Conservation (phyloP, 2,113 vertebrate species). For the Melanerpes aurifrons region DNA sequence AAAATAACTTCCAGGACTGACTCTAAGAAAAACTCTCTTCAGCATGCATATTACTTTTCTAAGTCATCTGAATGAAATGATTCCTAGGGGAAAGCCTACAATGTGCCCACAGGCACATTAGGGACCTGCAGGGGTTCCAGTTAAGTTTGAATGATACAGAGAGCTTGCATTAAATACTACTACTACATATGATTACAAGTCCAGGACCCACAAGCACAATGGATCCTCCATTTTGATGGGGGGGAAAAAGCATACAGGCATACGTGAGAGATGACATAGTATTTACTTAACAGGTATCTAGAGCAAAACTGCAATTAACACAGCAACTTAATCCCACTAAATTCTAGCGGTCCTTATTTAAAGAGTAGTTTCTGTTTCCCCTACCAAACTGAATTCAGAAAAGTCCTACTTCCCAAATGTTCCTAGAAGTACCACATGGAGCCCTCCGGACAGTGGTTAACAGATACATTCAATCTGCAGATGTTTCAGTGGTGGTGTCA, state of each 20-base stretch:
- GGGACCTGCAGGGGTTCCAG: neutral
- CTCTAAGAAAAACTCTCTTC: neutral
- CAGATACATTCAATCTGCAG: neutral
- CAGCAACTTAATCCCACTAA: neutral
- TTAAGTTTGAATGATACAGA: rapidly evolving
- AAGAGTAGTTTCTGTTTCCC: neutral
- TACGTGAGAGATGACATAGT: neutral
- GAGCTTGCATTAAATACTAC: neutral
- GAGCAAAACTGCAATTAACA: neutral
- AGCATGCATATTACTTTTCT: neutral
- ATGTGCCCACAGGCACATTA: rapidly evolving
- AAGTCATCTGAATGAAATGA: neutral
- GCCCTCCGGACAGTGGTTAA: neutral
- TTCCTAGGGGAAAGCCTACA: neutral
- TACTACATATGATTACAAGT: neutral
- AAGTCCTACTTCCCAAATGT: neutral
- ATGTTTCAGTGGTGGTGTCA: neutral
- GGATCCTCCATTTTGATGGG: neutral
- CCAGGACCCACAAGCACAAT: rapidly evolving
- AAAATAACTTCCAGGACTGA: neutral
- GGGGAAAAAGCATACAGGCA: neutral
- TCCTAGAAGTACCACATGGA: neutral
- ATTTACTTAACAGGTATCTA: neutral
- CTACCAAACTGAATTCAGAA: neutral
- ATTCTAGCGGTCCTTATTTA: neutral